Percentiles rank a stretch among this genome's conserved stretches.
Evolutionary conservation across 37 sponge, comb jelly and placozoan species (phyloP).

Genomic region (Theonella swinhoei): DNA sequence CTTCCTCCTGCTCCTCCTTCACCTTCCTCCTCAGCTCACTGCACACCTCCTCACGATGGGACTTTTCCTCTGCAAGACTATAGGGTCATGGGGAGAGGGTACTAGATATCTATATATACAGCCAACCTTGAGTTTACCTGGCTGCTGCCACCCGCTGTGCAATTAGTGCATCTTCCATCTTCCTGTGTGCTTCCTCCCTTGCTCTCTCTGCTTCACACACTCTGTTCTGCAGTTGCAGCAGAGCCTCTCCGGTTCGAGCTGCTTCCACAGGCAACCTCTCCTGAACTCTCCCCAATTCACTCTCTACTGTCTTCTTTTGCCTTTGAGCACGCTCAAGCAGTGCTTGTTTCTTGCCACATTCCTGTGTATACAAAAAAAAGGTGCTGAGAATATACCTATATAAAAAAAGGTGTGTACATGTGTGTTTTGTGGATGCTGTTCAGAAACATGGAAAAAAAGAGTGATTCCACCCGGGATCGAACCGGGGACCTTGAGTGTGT

Average conservation of each 20-base stretch:
- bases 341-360: slow-evolving; percentile 61
- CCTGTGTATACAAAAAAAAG: slow-evolving; percentile 30
- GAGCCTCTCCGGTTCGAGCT: slow-evolving; percentile 9
- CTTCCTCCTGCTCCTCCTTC: slow-evolving; percentile 48
- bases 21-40: slow-evolving; percentile 42
- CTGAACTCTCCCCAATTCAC: slow-evolving; percentile 46
- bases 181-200: slow-evolving; percentile 57
- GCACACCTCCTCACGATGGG: slow-evolving; percentile 31
- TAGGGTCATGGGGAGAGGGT: neutral
- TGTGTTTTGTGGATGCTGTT: no score
- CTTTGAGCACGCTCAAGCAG: slow-evolving; percentile 50
- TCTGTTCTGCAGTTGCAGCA: slow-evolving; percentile 53
- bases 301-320: slow-evolving; percentile 64
- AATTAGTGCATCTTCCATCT: slow-evolving; percentile 20
- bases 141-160: slow-evolving; percentile 26
- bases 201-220: slow-evolving; percentile 68
- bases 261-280: slow-evolving; percentile 40
- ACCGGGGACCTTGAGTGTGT: slow-evolving; percentile 18
- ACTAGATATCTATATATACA: neutral
- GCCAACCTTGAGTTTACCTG: slow-evolving; percentile 20
- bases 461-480: slow-evolving; percentile 23
- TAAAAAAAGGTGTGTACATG: neutral
- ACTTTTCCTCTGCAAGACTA: slow-evolving; percentile 70
- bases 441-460: neutral
- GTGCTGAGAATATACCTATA: neutral